These are phyloP conservation scores for Riparia riparia DNA, from an alignment of 2,113 vertebrate species.

Conservation along the genomic window DNA sequence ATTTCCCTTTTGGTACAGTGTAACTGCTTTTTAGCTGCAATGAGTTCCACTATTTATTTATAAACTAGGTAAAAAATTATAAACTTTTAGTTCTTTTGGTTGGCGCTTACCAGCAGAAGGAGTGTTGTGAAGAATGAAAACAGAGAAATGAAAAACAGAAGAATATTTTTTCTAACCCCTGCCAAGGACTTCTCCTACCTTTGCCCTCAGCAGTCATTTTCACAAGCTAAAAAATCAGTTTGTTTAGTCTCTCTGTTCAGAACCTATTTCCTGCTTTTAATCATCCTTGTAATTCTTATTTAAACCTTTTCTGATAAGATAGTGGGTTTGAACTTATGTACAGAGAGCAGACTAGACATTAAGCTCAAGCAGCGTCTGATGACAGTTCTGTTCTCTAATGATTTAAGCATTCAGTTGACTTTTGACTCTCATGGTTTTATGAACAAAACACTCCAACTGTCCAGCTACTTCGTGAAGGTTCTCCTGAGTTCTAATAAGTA, in stretches of 20 bases:
- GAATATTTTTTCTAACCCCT: background rate
- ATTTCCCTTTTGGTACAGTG: background rate
- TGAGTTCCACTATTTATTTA: background rate
- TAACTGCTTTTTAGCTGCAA: background rate
- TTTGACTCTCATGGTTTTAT: background rate
- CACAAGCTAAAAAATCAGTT: background rate
- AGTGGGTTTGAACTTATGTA: background rate
- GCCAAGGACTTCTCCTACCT: background rate
- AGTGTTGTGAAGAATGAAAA: background rate
- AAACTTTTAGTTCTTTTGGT: background rate
- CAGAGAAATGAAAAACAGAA: background rate
- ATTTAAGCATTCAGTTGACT: background rate
- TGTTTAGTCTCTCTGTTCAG: background rate
- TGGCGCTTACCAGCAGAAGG: background rate
- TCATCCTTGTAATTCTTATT: background rate
- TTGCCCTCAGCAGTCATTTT: background rate
- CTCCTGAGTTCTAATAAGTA: background rate
- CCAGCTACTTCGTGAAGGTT: fast-evolving
- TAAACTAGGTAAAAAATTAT: background rate
- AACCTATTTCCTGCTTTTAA: background rate
- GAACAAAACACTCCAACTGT: background rate
- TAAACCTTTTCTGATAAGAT: background rate
- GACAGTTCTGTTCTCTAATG: background rate
- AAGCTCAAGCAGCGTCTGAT: background rate
- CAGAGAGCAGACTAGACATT: background rate